phyloP scores from a whole-genome alignment of 2,797 vertebrate genomes.

The Rhynchonycteris naso region DNA sequence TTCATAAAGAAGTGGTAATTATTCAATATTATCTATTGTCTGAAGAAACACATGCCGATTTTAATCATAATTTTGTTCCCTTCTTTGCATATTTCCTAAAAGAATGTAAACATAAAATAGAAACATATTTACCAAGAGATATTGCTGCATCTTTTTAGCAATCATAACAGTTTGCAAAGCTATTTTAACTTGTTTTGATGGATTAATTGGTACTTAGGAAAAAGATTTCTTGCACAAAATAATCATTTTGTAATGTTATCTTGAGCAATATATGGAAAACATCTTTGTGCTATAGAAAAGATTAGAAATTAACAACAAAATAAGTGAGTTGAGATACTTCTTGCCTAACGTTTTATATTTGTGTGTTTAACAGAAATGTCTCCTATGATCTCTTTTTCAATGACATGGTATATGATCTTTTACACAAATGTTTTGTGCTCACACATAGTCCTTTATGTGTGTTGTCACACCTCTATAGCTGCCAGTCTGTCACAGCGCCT shows the following conservation, averaged over 20 bases:
- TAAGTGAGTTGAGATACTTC: not conserved
- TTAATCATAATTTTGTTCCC: conserved; percentile 57
- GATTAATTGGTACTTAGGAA: conserved; percentile 59
- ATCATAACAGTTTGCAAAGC: conserved; percentile 43
- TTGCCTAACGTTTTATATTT: not conserved
- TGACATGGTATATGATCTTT: conserved; percentile 2
- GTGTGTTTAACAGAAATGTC: not conserved
- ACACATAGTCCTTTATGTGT: not conserved
- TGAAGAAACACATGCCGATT: conserved; percentile 56
- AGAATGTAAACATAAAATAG: conserved; percentile 69
- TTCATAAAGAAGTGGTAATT: conserved; percentile 64
- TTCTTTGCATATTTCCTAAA: conserved; percentile 52
- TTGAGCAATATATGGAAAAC: not conserved
- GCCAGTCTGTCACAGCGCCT: not conserved
- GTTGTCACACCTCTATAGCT: not conserved
- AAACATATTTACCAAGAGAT: conserved; percentile 63
- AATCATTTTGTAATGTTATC: conserved; percentile 45
- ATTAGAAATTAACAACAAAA: conserved; percentile 29
- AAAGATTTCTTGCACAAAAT: conserved; percentile 42
- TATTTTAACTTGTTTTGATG: conserved; percentile 65
- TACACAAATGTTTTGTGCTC: not conserved
- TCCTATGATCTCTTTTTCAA: conserved; percentile 43
- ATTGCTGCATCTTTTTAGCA: conserved; percentile 63
- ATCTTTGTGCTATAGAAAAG: conserved; percentile 11
- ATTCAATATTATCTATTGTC: conserved; percentile 43